Conservation (phyloP, 37 sponge, comb jelly and placozoan species). For the Lycopodina hypogea region DNA sequence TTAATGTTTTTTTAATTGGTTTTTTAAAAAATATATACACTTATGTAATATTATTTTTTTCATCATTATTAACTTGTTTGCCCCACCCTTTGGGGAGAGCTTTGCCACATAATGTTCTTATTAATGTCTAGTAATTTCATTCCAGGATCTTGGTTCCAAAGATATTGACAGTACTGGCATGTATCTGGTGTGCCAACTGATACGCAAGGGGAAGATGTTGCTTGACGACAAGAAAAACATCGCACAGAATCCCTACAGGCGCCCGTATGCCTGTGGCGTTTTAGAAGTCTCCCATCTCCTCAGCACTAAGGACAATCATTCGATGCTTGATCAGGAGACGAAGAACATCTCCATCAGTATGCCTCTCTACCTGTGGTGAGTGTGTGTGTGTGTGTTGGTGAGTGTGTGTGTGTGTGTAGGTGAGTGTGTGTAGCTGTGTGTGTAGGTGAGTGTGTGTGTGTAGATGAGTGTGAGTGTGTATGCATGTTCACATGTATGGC, state of each 20-base stretch:
- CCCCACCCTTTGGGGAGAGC: too few relatives aligned
- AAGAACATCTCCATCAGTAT: slow-evolving; percentile 3
- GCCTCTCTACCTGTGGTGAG: slow-evolving; percentile 48
- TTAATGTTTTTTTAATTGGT: too few relatives aligned
- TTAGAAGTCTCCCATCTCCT: slow-evolving; percentile 16
- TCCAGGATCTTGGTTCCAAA: slow-evolving; percentile 54
- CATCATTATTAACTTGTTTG: too few relatives aligned
- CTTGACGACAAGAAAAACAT: slow-evolving; percentile 55
- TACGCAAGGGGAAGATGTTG: slow-evolving; percentile 55
- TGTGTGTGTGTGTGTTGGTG: too few relatives aligned
- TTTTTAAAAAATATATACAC: too few relatives aligned
- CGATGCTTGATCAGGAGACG: slow-evolving; percentile 1
- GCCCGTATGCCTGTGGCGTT: slow-evolving; percentile 64
- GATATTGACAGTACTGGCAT: slow-evolving; percentile 23
- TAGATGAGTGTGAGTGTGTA: too few relatives aligned
- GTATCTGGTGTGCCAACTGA: slow-evolving; percentile 65
- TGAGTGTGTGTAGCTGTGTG: background rate
- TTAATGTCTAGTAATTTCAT: background rate
- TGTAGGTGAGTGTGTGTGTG: too few relatives aligned
- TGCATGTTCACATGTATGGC: too few relatives aligned
- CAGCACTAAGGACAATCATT: background rate
- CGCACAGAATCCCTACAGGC: slow-evolving; percentile 40
- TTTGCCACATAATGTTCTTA: too few relatives aligned
- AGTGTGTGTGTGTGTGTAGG: too few relatives aligned
- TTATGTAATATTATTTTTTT: too few relatives aligned